Conservation (phyloP, 2,113 vertebrate species). For the Antigone vipio region DNA sequence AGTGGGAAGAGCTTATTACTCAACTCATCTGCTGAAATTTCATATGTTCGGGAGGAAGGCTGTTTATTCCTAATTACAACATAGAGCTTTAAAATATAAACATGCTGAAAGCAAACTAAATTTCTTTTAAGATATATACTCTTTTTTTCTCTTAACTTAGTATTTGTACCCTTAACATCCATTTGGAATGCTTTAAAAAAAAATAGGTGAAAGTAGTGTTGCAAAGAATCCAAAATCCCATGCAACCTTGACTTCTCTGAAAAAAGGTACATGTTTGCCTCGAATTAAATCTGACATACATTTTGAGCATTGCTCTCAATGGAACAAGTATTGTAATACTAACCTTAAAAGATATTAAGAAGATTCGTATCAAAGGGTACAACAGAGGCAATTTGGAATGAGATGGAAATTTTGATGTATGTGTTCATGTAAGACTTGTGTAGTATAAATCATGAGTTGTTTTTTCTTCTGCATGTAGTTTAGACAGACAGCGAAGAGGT, state of each 20-base stretch:
- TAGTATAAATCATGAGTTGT: not conserved
- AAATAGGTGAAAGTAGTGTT: not conserved
- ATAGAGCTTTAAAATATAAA: not conserved
- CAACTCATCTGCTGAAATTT: not conserved
- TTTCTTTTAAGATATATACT: not conserved
- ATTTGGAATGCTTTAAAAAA: not conserved
- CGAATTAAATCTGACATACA: not conserved
- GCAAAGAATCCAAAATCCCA: not conserved
- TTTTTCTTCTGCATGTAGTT: not conserved
- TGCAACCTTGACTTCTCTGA: not conserved
- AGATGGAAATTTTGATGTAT: not conserved
- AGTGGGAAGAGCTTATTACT: not conserved
- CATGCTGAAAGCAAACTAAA: not conserved
- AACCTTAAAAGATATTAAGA: not conserved
- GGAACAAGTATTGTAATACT: not conserved
- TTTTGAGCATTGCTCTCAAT: not conserved
- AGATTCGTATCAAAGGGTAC: rapidly evolving
- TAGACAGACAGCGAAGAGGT: not conserved
- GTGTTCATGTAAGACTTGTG: not conserved
- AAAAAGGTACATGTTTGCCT: not conserved
- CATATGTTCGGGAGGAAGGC: not conserved
- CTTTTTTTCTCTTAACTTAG: not conserved
- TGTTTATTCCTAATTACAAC: not conserved
- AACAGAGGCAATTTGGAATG: not conserved
- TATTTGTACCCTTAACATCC: not conserved